Evolutionary conservation across 2,888 invertebrate species (phyloP), one percentile per base, ranked within the genome.

Genomic region (Eulithis testata): DNA sequence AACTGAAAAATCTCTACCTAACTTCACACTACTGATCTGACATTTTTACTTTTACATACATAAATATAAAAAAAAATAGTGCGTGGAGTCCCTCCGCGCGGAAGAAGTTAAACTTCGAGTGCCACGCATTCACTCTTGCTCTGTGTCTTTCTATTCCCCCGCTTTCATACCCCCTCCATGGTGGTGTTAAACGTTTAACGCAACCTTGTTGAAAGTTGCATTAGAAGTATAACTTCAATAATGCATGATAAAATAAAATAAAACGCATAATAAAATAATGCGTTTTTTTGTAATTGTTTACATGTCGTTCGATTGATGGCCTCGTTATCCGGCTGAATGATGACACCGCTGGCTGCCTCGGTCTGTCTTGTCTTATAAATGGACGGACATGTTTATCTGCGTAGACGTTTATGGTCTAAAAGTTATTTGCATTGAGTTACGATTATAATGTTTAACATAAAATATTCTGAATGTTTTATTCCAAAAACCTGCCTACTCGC

Each of bases 381-480:
- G 43, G 31, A 49, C 36, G 43, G 40, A 53, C 43, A 60, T 56
- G 52, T 63, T 63, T 63, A 66, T 56, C 36, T 52, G 11, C 43
- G 43, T 8, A 60, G 63, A 63, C 62, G 37, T 63, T 63, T 56
- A 60, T 60, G 31, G 55, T 45, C 58, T 51, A 27, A 52, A 52
- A 57, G 59, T 55, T 59, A 52, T 63, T 60, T 54, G 50, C 36
- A 27, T 36, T 54, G 58, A 60, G 21, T 55, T 64, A 65, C 37
- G 59, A 58, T 37, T 37, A 21, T 40, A 11, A 40, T 5, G 9
- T 40, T 8, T 54, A 27, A 51, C 60, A 40, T 64, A 60, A 37
- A 54, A 55, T 59, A 54, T 59, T 53, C 14, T 57, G 14, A n/a
- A 55, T 43, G 43, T 44, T 14, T 8, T 47, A 47, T 12, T 14